A percentile compares a stretch with the other conserved stretches of the same genome.
Evolutionary conservation across 2,888 invertebrate species (phyloP).

Genomic region (Uropetala carovei): DNA sequence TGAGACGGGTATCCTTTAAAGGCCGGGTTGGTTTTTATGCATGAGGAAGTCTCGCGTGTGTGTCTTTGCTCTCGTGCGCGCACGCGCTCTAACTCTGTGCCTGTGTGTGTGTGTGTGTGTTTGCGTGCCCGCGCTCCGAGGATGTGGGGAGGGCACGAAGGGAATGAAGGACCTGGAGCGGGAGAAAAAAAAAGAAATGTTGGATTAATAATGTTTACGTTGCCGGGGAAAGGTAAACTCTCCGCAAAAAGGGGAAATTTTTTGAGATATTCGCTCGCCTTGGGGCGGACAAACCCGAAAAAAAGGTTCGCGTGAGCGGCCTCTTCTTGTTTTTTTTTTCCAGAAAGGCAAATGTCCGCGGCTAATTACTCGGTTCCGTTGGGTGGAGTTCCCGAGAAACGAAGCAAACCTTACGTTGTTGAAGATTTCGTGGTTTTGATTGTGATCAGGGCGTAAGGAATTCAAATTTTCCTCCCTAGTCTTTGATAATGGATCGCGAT

Average conservation of each 20-base stretch:
- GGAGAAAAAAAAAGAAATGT: not conserved
- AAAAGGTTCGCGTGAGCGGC: no score
- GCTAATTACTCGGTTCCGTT: not conserved
- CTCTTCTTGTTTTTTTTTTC: no score
- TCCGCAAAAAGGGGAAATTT: not conserved
- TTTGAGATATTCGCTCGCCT: no score
- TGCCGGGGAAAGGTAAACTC: not conserved
- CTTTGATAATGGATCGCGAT: no score
- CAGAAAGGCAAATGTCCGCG: not conserved
- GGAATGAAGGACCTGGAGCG: not conserved
- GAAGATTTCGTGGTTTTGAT: no score
- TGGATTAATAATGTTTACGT: conserved; percentile 1
- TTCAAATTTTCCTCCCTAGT: no score
- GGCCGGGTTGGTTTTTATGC: not conserved
- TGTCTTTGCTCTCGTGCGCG: not conserved
- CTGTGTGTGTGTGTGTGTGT: not conserved
- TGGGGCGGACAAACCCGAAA: no score
- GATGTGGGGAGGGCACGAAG: not conserved
- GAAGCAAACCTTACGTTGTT: no score
- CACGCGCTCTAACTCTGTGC: not conserved
- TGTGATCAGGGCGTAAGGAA: no score
- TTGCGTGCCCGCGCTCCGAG: not conserved
- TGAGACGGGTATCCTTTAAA: not conserved
- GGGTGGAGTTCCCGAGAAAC: no score
- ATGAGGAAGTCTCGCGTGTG: not conserved